A percentile compares a stretch with the other conserved stretches of the same genome.
These are phyloP conservation scores for Struthio camelus DNA, from an alignment of 2,113 vertebrate species.

Conservation along the genomic window DNA sequence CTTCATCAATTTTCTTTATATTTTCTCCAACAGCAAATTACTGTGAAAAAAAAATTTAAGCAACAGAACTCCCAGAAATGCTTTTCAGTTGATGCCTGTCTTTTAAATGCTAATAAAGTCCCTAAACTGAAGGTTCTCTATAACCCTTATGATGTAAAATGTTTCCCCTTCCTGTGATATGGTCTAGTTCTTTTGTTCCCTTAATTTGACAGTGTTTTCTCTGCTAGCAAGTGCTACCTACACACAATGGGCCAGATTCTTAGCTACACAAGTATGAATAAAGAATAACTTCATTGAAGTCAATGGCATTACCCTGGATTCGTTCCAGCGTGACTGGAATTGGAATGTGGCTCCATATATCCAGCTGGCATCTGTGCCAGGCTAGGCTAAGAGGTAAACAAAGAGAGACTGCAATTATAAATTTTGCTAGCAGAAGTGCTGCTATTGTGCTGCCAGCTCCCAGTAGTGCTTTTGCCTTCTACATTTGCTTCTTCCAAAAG, in stretches of 20 bases:
- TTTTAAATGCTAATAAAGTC: constrained; percentile 2
- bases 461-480: background rate
- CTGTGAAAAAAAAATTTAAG: background rate
- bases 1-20: background rate
- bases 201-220: background rate
- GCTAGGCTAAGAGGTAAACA: background rate
- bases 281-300: constrained; percentile 30
- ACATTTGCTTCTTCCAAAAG: background rate
- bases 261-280: background rate
- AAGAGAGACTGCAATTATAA: background rate
- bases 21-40: background rate
- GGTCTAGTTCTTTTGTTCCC: background rate
- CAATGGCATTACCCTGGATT: constrained; percentile 22
- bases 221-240: background rate
- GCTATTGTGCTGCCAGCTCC: background rate
- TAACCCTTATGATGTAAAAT: background rate
- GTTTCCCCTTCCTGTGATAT: background rate
- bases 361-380: background rate
- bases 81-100: background rate
- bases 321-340: background rate
- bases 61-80: background rate
- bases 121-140: background rate
- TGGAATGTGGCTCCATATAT: constrained; percentile 13
- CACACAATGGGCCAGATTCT: constrained; percentile 1
- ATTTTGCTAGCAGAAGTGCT: background rate